Evolutionary conservation across 2,797 vertebrate genomes (phyloP), one percentile per base, ranked within the genome.

Genomic region (Myotis pilosus): DNA sequence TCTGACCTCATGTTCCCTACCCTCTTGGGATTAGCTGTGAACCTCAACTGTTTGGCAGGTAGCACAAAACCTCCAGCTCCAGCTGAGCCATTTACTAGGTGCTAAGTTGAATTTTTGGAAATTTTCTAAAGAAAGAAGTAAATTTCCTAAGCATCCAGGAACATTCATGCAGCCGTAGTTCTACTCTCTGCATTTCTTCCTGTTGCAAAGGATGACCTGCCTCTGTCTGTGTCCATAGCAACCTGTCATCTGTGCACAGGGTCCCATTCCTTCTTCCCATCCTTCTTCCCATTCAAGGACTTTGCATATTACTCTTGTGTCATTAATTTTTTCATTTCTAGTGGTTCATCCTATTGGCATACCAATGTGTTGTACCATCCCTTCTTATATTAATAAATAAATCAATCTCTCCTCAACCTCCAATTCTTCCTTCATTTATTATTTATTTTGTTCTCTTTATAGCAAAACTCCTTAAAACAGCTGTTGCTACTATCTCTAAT

Each of bases 51-150:
- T 36, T 51, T 78, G 84, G 86, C 74, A 75, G 89, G 44, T 57
- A 88, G 36, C 38, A 57, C 33, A 88, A 84, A 87, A 53, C 60
- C 62, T 76, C 13, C 33, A 83, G 47, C 62, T 55, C 60, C 86
- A 38, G 30, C 11, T 60, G 60, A 95, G 62, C 57, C 44, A 44
- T 90, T 68, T 62, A 90, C 64, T 49, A 66, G 47, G 60, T 41
- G 25, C 64, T 75, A 80, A 57, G 44, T 47, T 81, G 89, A 90
- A 95, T 79, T 89, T 76, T 75, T 19, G 28, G 53, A 84, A 85
- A 60, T 66, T 76, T 94, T 76, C 41, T 75, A 87, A 38, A 84
- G 60, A 57, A 83, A 55, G 47, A 49, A 90, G 20, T 23, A 55
- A 44, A 76, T 96, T 87, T 12, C 38, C 66, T 90, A 55, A 92